Evolutionary conservation across 2,888 invertebrate species (phyloP), one percentile per base, ranked within the genome.

Genomic region (Cephus spinipes): DNA sequence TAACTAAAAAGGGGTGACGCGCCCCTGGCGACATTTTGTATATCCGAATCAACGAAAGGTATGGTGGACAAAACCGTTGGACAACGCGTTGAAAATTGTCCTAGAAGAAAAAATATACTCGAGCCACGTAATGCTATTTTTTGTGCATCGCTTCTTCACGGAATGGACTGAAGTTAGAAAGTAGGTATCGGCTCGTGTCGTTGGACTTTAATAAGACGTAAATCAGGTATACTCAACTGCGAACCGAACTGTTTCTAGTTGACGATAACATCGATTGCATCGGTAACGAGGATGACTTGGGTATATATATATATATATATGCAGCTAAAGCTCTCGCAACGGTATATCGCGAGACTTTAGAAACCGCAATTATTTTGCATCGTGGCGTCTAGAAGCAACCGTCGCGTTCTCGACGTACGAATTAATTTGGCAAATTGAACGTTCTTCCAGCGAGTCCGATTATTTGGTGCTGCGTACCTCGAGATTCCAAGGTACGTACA

Each of bases 391-490:
- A 12, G 71, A 33, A 32, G 71, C 71, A 71, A 23, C 71, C 31
- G 71, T 33, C 30, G 31, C 71, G 12, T 33, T 30, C 33, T 32
- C 12, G 55, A 1, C 55, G 23, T 55, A 82, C 82, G 89, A 83
- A 90, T 91, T 90, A 90, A 90, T 91, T 90, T 90, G 86, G 85
- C 87, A 89, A 90, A 91, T 91, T 90, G 90, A 89, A 88, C 87
- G 89, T 89, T 89, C 90, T 90, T 90, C 89, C 89, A 90, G 90
- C 87, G 88, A 87, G 90, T 89, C 89, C 90, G 89, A 90, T 90
- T 89, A 90, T 89, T 89, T 86, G 86, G 83, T 85, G n/a, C 74
- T 23, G 36, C 3, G 55, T 32, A 34, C 33, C n/a, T 75, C 33
- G 40, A 40, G 34, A 68, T 73, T 68, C 30, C 76, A 71, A 32